These are phyloP conservation scores for Neosalanx taihuensis DNA, from an alignment of 2,797 vertebrate species.

Conservation along the genomic window DNA sequence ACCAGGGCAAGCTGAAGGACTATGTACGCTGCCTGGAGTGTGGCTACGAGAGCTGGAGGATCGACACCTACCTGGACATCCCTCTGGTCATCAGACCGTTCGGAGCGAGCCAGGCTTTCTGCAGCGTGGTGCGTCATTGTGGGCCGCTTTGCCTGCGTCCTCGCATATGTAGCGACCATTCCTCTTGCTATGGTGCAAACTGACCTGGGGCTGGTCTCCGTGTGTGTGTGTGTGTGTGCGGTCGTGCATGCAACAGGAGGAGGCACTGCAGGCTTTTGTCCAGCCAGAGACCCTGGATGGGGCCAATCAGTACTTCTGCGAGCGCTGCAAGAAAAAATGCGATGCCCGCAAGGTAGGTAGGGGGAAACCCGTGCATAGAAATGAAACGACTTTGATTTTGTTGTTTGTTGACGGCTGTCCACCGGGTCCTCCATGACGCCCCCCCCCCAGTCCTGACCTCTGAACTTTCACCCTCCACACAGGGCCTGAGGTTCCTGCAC, in stretches of 20 bases:
- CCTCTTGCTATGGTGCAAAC: neutral
- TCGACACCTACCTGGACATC: constrained; percentile 98
- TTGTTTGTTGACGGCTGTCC: too few relatives aligned
- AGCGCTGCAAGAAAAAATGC: constrained; percentile 98
- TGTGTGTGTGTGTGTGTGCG: constrained; percentile 3
- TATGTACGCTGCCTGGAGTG: constrained; percentile 98
- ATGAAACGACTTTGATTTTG: neutral
- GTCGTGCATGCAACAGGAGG: constrained; percentile 78
- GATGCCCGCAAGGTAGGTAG: constrained; percentile 97
- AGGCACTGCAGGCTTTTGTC: constrained; percentile 96
- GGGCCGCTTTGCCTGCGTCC: constrained; percentile 15
- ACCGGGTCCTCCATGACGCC: too few relatives aligned
- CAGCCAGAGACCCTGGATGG: constrained; percentile 97
- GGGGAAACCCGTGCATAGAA: neutral
- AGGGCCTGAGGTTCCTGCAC: constrained; percentile 97
- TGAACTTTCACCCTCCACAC: constrained; percentile 15
- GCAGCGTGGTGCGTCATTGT: constrained; percentile 90
- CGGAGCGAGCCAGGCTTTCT: constrained; percentile 93
- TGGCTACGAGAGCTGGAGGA: constrained; percentile 97
- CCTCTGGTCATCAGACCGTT: constrained; percentile 98
- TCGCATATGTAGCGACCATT: neutral
- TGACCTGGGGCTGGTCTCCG: neutral
- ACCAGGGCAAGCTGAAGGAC: constrained; percentile 99
- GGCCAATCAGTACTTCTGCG: constrained; percentile 98
- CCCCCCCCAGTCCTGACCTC: neutral